Conservation (phyloP, 2,113 vertebrate species). For the Periophthalmus modestus region DNA sequence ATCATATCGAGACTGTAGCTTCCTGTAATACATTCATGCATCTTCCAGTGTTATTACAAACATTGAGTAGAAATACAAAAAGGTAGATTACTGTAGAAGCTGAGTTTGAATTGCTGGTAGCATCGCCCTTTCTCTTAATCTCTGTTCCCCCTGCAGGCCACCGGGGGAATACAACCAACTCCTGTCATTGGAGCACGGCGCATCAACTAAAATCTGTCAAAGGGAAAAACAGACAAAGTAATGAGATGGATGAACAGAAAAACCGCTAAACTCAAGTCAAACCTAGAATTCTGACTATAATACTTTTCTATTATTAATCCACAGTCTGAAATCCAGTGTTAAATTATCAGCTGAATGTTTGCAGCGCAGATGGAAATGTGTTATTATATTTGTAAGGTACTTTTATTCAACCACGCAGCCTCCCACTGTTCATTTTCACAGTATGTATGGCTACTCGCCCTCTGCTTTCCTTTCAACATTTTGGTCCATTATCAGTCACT, state of each 20-base stretch:
- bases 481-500: constrained; percentile 28
- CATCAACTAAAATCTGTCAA: constrained; percentile 79
- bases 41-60: not conserved
- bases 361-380: constrained; percentile 11
- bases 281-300: not conserved
- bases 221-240: not conserved
- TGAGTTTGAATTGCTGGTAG: constrained; percentile 75
- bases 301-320: not conserved
- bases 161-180: constrained; percentile 87
- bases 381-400: not conserved
- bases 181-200: constrained; percentile 95
- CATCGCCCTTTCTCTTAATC: constrained; percentile 64
- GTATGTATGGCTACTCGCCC: constrained; percentile 10
- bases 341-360: not conserved
- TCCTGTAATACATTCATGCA: constrained; percentile 4
- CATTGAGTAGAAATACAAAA: not conserved
- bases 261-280: not conserved
- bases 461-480: constrained; percentile 28
- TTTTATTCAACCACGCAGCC: constrained; percentile 2
- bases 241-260: not conserved
- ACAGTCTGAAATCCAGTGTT: not conserved
- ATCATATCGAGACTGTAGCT: not conserved
- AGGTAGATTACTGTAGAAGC: constrained; percentile 66
- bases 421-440: constrained; percentile 11
- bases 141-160: constrained; percentile 68